Evolutionary conservation across 2,113 vertebrate species (phyloP), one percentile per base, ranked within the genome.

Genomic region (Boulengeromyrus knoepffleri): DNA sequence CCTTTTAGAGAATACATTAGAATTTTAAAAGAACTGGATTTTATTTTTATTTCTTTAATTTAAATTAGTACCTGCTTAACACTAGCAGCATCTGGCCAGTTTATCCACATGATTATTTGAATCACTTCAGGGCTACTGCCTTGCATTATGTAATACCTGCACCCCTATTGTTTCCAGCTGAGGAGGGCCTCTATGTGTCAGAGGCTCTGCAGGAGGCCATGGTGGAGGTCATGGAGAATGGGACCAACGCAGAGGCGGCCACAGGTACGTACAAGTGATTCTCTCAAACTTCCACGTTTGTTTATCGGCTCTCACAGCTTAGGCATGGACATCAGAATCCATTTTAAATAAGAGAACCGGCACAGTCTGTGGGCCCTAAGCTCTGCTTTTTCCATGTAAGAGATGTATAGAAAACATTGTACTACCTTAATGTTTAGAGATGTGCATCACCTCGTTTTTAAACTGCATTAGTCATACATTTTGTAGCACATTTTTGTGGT

Each of bases 151-250:
- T 50, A 31, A 46, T 17, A 31, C 9, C 87, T 42, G 70, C 56
- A 39, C n/a, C 83, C 3, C 5, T 58, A 80, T 8, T 36, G 50
- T 62, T 46, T 90, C 31, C 95, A 97, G 97, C 95, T 80, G 95
- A 96, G 90, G 95, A 96, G 21, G 94, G 93, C 17, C 95, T 98
- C 88, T 98, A 97, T 17, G 94, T 98, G 94, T 97, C 97, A 17
- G 97, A 98, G 91, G 97, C 95, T 3, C 95, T 96, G 85, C 98
- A 98, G 92, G 97, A 97, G 91, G 97, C 97, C 89, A 95, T 95
- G 88, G 97, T 97, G 91, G 97, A 98, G 93, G 96, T 97, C 90
- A 95, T 95, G 46, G 97, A 99, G 92, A 96, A 97, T 4, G 97
- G 98, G 5, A 97, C 97, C 0, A 97, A 95, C 56, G 97, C 97